These are phyloP conservation scores for Pomacea maculata DNA, from an alignment of 1,140 invertebrate species.

Conservation along the genomic window DNA sequence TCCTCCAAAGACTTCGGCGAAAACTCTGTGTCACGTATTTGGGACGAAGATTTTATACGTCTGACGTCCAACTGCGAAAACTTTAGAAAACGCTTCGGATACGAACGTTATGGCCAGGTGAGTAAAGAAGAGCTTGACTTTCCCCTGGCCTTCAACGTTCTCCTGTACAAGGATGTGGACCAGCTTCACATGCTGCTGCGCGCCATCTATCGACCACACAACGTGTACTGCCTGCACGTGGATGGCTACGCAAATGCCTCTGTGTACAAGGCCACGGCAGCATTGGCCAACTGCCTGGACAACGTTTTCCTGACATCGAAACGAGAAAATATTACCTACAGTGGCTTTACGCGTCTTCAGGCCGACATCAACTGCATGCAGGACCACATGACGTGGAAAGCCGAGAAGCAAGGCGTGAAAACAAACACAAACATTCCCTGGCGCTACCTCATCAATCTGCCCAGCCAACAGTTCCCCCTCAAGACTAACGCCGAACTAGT, in stretches of 20 bases:
- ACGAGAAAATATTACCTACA: slow-evolving; percentile 47
- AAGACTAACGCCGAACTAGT: slow-evolving; percentile 57
- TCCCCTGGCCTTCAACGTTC: slow-evolving; percentile 56
- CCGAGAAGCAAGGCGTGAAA: slow-evolving; percentile 4
- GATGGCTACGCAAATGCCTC: slow-evolving; percentile 40
- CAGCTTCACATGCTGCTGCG: slow-evolving; percentile 53
- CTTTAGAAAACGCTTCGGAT: slow-evolving; percentile 19
- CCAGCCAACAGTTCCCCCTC: slow-evolving; percentile 54
- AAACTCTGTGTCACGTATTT: not conserved
- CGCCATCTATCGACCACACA: slow-evolving; percentile 58
- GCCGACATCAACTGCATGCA: slow-evolving; percentile 55
- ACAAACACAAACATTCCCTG: slow-evolving; percentile 32
- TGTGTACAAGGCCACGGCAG: slow-evolving; percentile 36
- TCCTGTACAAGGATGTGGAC: slow-evolving; percentile 53
- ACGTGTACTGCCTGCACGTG: slow-evolving; percentile 60
- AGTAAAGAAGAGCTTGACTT: slow-evolving; percentile 43
- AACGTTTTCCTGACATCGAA: slow-evolving; percentile 55
- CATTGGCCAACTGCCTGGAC: slow-evolving; percentile 47
- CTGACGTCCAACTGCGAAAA: slow-evolving; percentile 10
- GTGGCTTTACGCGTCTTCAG: slow-evolving; percentile 39
- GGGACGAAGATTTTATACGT: not conserved
- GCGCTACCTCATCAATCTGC: slow-evolving; percentile 57
- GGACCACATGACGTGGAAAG: slow-evolving; percentile 33
- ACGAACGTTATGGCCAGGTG: slow-evolving; percentile 1
- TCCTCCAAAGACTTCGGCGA: not conserved